phyloP scores from a whole-genome alignment of 1,140 invertebrate genomes.

The Ctenoplectra terminalis region DNA sequence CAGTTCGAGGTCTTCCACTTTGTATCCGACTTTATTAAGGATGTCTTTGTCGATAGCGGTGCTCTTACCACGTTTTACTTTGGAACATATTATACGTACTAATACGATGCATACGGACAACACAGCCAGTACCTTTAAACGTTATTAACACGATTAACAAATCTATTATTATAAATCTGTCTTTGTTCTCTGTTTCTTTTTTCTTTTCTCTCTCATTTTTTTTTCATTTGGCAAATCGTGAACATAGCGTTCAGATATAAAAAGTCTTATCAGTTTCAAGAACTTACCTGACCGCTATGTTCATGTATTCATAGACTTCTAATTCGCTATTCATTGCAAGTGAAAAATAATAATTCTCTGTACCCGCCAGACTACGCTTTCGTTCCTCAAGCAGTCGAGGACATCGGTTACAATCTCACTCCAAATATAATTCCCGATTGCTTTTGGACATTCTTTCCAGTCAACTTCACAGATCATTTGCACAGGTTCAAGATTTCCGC shows the following conservation, averaged over 20 bases:
- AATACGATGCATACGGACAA: constrained; percentile 60
- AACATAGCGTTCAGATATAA: constrained; percentile 46
- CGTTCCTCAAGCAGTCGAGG: constrained; percentile 71
- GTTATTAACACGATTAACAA: neutral
- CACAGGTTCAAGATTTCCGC: constrained; percentile 75
- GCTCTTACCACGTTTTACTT: constrained; percentile 35
- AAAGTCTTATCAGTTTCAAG: constrained; percentile 11
- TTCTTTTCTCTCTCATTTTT: too few species aligned
- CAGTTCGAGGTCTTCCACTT: constrained; percentile 75
- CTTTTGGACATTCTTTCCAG: constrained; percentile 73
- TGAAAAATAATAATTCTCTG: constrained; percentile 34
- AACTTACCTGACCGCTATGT: constrained; percentile 52
- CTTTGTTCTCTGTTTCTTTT: too few species aligned
- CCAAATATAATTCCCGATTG: constrained; percentile 75
- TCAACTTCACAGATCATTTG: constrained; percentile 68
- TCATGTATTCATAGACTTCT: constrained; percentile 21
- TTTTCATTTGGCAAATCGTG: neutral
- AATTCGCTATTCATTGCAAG: constrained; percentile 33
- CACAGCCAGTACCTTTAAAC: constrained; percentile 65
- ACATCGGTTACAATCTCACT: constrained; percentile 77
- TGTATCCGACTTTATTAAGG: constrained; percentile 66
- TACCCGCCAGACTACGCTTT: constrained; percentile 72
- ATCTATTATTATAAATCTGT: too few species aligned
- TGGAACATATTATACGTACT: constrained; percentile 63
- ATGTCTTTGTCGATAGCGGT: constrained; percentile 43